Evolutionary conservation across 2,888 invertebrate genomes (phyloP), one percentile per base, ranked within the genome.

Genomic region (Drosophila flavopinicola): DNA sequence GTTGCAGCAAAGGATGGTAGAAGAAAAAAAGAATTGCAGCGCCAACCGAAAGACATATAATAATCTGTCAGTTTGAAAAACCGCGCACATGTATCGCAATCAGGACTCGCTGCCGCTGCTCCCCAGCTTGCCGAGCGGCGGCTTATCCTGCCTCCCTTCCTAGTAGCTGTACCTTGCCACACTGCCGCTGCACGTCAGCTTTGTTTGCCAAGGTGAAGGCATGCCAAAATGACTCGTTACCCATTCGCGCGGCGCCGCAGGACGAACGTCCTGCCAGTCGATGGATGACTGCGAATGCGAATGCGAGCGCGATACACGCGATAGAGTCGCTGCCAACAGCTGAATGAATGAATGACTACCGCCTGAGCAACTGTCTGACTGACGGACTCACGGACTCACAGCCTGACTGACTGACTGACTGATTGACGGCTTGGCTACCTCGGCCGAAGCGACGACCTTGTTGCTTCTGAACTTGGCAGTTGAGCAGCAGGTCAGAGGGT

Each of bases 51-150:
- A 75, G 76, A 78, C 75, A 80, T 70, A 74, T 78, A 83, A 84
- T 84, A 79, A 84, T 84, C 85, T 79, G 79, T 79, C 85, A 84
- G 79, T 79, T 80, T 70, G 73, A 58, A 77, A 77, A 84, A 84
- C 84, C 80, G 80, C 84, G 74, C 70, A 60, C 70, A 84, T 79
- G 73, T 79, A 83, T 82, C 63, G 82, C 76, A 82, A 77, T 77
- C 78, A 72, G 69, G 65, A 59, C 39, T 65, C 76, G 66, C 57
- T 80, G 53, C 63, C 61, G 48, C 45, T 58, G 57, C 54, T 52
- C 24, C 44, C 11, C 49, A 38, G 51, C 33, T 48, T 73, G 11
- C 51, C 58, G 11, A 33, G 45, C 38, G 20, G 47, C 30, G 60
- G 59, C n/a, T 29, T 52, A 38, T 25, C 20, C 32, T 24, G 11